Evolutionary conservation across 92 coral and sea anemone species (phyloP).

Genomic region (Nematostella vectensis): DNA sequence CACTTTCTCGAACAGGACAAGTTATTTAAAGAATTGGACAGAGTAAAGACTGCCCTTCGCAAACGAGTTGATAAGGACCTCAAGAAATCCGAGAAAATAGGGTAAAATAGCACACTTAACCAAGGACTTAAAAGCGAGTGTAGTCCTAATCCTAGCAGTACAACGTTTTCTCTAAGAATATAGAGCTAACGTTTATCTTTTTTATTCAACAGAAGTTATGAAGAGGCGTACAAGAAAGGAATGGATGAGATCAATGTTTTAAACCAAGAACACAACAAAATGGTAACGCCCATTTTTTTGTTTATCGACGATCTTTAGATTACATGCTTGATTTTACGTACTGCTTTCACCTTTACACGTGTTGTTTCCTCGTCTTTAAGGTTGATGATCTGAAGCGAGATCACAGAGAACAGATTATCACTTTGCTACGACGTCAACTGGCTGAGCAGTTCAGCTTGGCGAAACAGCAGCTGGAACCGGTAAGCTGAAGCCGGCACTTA

Average conservation of each 20-base stretch:
- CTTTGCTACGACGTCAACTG: conserved; percentile 61
- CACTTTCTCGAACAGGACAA: conserved; percentile 87
- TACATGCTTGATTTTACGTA: too few species aligned
- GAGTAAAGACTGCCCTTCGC: conserved; percentile 49
- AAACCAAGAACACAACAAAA: conserved; percentile 44
- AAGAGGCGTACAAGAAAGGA: conserved; percentile 69
- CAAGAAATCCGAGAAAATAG: conserved; percentile 80
- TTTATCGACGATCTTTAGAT: too few species aligned
- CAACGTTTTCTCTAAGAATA: not conserved
- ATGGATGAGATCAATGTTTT: conserved; percentile 52
- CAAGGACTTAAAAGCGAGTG: not conserved
- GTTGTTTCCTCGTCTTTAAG: conserved; percentile 24
- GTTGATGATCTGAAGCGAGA: conserved; percentile 59
- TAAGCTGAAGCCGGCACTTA: conserved; percentile 21
- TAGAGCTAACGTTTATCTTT: too few species aligned
- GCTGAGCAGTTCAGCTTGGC: conserved; percentile 72
- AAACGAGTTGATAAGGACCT: conserved; percentile 72
- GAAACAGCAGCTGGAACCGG: conserved; percentile 74
- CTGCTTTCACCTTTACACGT: not conserved
- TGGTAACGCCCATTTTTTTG: conserved; percentile 30
- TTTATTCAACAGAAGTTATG: conserved; percentile 85
- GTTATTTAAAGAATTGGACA: conserved; percentile 67
- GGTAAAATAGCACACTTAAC: conserved; percentile 32
- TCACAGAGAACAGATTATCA: conserved; percentile 67
- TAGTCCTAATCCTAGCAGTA: not conserved